Evolutionary conservation across 2,797 vertebrate species (phyloP).

Genomic region (Coccyzus lansbergi): DNA sequence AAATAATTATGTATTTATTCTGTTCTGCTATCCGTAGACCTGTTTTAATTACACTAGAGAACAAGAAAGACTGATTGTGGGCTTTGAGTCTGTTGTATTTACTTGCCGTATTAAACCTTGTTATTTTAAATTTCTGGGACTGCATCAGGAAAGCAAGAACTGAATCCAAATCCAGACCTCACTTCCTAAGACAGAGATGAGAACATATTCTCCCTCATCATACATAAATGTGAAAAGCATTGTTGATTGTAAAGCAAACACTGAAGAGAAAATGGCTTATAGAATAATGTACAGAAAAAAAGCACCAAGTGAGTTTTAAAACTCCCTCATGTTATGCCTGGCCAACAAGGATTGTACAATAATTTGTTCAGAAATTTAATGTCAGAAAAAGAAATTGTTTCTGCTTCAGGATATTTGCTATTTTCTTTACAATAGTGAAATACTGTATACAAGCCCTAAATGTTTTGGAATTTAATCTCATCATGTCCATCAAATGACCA

Average conservation of each 20-base stretch:
- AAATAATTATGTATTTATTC: not conserved
- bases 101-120: not conserved
- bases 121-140: not conserved
- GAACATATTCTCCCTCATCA: not conserved
- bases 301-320: not conserved
- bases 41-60: not conserved
- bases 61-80: not conserved
- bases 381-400: constrained; percentile 23
- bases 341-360: not conserved
- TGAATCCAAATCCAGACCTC: not conserved
- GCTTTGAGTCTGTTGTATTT: not conserved
- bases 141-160: not conserved
- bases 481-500: constrained; percentile 54
- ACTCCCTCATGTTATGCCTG: not conserved
- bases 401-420: constrained; percentile 26
- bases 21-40: not conserved
- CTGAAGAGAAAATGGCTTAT: not conserved
- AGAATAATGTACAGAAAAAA: not conserved
- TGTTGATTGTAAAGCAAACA: not conserved
- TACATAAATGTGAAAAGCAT: not conserved
- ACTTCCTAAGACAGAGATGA: not conserved
- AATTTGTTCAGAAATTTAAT: constrained; percentile 9
- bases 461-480: constrained; percentile 55
- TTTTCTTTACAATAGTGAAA: not conserved
- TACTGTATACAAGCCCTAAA: not conserved